Conservation (phyloP, 2,113 vertebrate genomes). For the Elgaria multicarinata region DNA sequence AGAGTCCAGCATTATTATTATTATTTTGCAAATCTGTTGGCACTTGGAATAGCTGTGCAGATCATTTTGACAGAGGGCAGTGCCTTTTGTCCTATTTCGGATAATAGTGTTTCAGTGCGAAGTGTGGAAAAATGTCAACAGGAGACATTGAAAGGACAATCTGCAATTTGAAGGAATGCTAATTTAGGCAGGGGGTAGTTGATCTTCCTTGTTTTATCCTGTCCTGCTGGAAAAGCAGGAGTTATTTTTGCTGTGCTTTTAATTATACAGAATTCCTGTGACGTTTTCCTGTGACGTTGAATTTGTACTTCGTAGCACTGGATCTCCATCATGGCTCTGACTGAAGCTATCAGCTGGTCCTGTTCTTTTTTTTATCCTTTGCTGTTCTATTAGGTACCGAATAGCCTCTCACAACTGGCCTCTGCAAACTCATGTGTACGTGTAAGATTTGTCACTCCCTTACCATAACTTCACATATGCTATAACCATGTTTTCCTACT, state of each 20-base stretch:
- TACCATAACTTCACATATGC: background rate
- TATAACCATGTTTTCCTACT: background rate
- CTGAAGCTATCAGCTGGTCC: conserved; percentile 11
- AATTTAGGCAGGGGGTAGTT: background rate
- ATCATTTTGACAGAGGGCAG: background rate
- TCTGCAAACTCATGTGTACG: background rate
- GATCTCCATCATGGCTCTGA: background rate
- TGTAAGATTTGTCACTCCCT: background rate
- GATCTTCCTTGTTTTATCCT: background rate
- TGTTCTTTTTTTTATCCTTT: background rate
- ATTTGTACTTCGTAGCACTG: background rate
- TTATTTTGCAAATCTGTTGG: no score
- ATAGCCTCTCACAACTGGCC: no score
- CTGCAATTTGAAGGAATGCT: background rate
- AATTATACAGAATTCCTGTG: background rate
- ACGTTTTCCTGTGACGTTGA: background rate
- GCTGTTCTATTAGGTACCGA: background rate
- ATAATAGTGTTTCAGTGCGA: background rate
- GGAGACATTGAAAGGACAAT: background rate
- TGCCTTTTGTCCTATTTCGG: background rate
- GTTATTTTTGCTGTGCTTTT: background rate
- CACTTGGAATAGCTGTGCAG: background rate
- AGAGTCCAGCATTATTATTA: no score
- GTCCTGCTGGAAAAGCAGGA: background rate
- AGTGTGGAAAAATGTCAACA: background rate